These are phyloP conservation scores for Tragopan temminckii DNA, from an alignment of 2,797 vertebrate species.

Conservation along the genomic window DNA sequence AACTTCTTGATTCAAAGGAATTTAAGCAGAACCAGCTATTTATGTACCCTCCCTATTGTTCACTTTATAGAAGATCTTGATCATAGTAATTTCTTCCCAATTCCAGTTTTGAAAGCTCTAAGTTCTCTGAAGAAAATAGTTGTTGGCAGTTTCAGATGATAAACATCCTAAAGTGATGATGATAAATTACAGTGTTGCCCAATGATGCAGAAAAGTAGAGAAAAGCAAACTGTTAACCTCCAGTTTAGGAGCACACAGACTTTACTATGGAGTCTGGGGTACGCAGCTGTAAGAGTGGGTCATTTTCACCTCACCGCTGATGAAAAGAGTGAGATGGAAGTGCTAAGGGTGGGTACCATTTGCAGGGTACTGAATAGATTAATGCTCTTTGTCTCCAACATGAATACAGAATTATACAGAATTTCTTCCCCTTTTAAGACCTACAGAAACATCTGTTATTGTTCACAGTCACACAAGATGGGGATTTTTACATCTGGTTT, in stretches of 20 bases:
- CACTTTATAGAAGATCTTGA: constrained; percentile 2
- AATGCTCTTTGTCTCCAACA: neutral
- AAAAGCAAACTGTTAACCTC: constrained; percentile 31
- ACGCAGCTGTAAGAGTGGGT: neutral
- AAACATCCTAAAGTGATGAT: constrained; percentile 46
- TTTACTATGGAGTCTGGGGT: constrained; percentile 7
- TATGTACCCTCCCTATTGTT: neutral
- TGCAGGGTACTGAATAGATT: neutral
- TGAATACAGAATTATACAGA: neutral
- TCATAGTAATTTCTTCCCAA: constrained; percentile 31
- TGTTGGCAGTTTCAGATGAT: constrained; percentile 42
- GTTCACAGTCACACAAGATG: neutral
- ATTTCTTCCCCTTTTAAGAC: neutral
- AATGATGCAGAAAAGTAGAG: constrained; percentile 48
- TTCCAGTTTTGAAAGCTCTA: constrained; percentile 17
- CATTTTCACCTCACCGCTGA: constrained; percentile 33
- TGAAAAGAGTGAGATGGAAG: constrained; percentile 18
- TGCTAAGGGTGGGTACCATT: neutral
- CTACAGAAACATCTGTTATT: neutral
- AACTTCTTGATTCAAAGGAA: neutral
- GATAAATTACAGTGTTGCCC: constrained; percentile 47
- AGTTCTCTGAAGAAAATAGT: constrained; percentile 46
- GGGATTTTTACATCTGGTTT: neutral
- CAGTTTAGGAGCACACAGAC: constrained; percentile 13
- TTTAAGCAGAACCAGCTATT: neutral